A percentile compares a stretch with the other conserved stretches of the same genome.
Evolutionary conservation across 2,888 invertebrate species (phyloP).

Genomic region (Campoplex capitator): DNA sequence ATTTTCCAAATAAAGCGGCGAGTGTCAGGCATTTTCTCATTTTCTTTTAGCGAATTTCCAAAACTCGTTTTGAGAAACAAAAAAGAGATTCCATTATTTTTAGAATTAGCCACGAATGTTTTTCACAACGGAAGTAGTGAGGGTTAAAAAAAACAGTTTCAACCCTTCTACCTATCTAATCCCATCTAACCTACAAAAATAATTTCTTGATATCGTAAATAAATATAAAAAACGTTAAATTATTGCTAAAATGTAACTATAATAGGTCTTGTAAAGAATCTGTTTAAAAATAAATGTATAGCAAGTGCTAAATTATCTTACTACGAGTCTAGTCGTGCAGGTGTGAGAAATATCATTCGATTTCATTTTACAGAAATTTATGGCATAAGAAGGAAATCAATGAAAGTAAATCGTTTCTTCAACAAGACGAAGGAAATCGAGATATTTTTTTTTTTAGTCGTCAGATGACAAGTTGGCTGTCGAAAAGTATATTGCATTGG

Average conservation of each 20-base stretch:
- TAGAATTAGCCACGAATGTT: no score
- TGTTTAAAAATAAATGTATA: background rate
- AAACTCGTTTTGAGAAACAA: background rate
- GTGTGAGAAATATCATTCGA: background rate
- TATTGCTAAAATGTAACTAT: background rate
- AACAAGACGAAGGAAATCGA: slow-evolving; percentile 16
- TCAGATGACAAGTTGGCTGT: slow-evolving; percentile 41
- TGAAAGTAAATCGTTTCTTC: slow-evolving; percentile 11
- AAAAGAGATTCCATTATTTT: background rate
- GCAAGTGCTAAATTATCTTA: background rate
- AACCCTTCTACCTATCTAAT: background rate
- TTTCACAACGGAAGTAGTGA: no score
- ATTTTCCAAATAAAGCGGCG: background rate
- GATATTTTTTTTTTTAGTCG: slow-evolving; percentile 12
- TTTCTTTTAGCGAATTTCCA: background rate
- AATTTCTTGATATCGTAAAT: background rate
- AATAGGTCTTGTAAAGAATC: background rate
- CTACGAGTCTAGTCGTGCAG: no score
- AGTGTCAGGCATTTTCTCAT: background rate
- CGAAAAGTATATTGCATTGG: slow-evolving; percentile 21
- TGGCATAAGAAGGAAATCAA: slow-evolving; percentile 1
- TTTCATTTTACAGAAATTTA: background rate
- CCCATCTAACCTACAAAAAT: background rate
- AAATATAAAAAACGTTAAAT: background rate
- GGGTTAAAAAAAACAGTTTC: no score